Evolutionary conservation across 2,888 invertebrate genomes (phyloP).

Genomic region (Nymphalis polychloros): DNA sequence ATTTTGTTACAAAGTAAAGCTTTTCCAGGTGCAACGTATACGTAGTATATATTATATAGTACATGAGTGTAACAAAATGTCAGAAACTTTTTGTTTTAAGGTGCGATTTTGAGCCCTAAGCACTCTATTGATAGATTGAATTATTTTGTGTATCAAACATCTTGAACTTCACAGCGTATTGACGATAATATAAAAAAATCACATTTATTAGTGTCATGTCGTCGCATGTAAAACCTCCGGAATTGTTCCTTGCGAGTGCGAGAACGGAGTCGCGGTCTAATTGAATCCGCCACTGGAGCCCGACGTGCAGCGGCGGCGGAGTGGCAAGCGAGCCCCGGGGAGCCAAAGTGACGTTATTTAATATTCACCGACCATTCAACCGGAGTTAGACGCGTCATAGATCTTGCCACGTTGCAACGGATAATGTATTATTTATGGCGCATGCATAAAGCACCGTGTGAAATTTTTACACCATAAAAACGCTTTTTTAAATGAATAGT

Average conservation of each 20-base stretch:
- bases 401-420: not conserved
- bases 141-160: too few species aligned
- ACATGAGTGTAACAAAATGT: too few species aligned
- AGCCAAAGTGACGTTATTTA: slow-evolving; percentile 12
- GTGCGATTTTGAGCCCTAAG: not conserved
- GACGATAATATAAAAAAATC: too few species aligned
- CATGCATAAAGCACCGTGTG: not conserved
- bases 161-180: too few species aligned
- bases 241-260: not conserved
- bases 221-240: not conserved
- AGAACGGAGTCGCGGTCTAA: not conserved
- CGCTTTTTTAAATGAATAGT: not conserved
- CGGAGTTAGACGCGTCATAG: slow-evolving; percentile 6
- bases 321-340: slow-evolving; percentile 8
- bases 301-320: not conserved
- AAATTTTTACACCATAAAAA: not conserved
- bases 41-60: too few species aligned
- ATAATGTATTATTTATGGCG: slow-evolving; percentile 8
- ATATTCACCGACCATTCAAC: slow-evolving; percentile 16
- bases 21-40: too few species aligned
- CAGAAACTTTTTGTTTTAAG: too few species aligned
- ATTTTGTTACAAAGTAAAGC: not conserved
- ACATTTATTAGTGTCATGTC: not conserved
- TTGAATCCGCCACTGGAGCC: slow-evolving; percentile 3
- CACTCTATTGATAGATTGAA: not conserved